Evolutionary conservation across 2,888 invertebrate species (phyloP).

Genomic region (Noctua comes): DNA sequence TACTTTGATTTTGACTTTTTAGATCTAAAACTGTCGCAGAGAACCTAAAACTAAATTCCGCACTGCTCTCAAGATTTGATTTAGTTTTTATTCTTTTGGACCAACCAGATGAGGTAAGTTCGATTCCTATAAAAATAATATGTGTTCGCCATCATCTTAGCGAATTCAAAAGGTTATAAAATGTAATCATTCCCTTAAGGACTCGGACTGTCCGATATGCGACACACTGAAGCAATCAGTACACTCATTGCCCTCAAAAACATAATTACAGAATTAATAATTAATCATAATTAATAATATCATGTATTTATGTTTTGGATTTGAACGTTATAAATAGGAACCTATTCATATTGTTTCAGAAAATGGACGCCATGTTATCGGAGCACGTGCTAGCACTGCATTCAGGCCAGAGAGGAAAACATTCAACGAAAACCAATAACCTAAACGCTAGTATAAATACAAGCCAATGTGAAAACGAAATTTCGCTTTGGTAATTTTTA

Average conservation of each 20-base stretch:
- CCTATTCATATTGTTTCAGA: slow-evolving; percentile 84
- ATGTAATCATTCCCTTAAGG: not conserved
- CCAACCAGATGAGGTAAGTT: slow-evolving; percentile 93
- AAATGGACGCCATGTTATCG: slow-evolving; percentile 93
- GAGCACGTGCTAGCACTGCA: slow-evolving; percentile 96
- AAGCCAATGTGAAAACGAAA: slow-evolving; percentile 79
- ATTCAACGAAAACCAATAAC: slow-evolving; percentile 63
- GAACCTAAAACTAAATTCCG: slow-evolving; percentile 96
- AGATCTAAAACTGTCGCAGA: slow-evolving; percentile 96
- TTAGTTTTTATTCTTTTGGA: slow-evolving; percentile 97
- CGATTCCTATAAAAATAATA: not conserved
- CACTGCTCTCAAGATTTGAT: slow-evolving; percentile 97
- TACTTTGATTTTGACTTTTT: slow-evolving; percentile 62
- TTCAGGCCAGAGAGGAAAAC: slow-evolving; percentile 84
- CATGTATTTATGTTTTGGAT: not conserved
- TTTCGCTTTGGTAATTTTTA: slow-evolving; percentile 77
- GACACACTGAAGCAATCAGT: not conserved
- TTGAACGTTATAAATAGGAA: not conserved
- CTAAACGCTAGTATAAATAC: slow-evolving; percentile 75
- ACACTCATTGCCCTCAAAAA: not conserved
- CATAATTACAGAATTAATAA: not conserved
- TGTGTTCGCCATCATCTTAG: not conserved
- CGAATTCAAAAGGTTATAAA: not conserved
- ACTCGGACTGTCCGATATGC: not conserved
- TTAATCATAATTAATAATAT: not conserved